Conservation (phyloP, 2,888 invertebrate species). For the Agrochola lota region DNA sequence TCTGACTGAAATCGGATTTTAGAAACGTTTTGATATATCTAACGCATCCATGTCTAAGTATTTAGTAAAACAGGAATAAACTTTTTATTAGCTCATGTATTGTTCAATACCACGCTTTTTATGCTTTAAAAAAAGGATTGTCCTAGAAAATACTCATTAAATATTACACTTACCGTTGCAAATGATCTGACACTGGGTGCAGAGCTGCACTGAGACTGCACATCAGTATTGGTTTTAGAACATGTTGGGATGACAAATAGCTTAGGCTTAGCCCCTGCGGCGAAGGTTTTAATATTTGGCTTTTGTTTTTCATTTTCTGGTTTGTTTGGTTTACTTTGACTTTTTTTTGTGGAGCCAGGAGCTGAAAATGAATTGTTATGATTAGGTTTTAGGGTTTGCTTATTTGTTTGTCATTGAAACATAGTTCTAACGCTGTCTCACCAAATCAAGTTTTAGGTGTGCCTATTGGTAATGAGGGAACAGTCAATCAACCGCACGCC, state of each 20-base stretch:
- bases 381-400: neutral
- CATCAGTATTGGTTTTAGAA: conserved; percentile 73
- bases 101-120: too few species aligned
- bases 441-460: neutral
- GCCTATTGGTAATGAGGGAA: neutral
- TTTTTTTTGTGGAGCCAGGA: conserved; percentile 72
- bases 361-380: conserved; percentile 62
- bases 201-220: conserved; percentile 83
- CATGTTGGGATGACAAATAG: conserved; percentile 56
- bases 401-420: neutral
- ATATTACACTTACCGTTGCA: conserved; percentile 79
- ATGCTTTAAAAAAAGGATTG: too few species aligned
- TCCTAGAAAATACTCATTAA: neutral
- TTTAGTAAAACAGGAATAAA: neutral
- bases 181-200: conserved; percentile 81
- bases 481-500: too few species aligned
- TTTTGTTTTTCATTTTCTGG: conserved; percentile 72
- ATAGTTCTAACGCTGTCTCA: neutral
- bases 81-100: neutral
- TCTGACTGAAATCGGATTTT: too few species aligned
- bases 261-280: conserved; percentile 63
- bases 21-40: too few species aligned
- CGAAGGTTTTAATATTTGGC: conserved; percentile 55
- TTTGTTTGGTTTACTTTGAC: conserved; percentile 73
- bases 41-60: too few species aligned